These are phyloP conservation scores for Noctua pronuba DNA, from an alignment of 2,888 invertebrate genomes.

Conservation along the genomic window DNA sequence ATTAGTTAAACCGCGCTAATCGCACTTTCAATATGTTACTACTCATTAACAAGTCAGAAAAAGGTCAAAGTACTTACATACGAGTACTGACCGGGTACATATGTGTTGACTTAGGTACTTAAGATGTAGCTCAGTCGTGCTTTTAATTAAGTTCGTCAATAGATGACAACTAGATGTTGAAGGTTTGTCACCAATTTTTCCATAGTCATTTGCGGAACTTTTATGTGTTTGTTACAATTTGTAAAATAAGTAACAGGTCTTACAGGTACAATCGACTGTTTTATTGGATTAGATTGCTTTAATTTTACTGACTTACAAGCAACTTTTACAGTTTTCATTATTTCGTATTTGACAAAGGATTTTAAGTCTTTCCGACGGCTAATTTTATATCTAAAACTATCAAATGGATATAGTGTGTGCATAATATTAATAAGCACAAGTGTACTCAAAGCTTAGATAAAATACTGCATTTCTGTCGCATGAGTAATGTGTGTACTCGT, in stretches of 20 bases:
- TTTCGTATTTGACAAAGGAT: background rate
- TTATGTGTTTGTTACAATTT: background rate
- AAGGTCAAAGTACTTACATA: conserved; percentile 65
- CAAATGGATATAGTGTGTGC: background rate
- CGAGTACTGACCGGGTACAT: conserved; percentile 29
- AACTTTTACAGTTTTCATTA: background rate
- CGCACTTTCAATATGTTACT: conserved; percentile 68
- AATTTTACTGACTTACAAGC: background rate
- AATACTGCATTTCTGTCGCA: background rate
- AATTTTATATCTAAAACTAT: background rate
- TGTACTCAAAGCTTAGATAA: conserved; percentile 5
- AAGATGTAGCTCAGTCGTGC: conserved; percentile 36
- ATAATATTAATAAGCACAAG: background rate
- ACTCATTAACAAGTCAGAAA: conserved; percentile 72
- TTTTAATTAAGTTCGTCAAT: conserved; percentile 50
- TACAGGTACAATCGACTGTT: background rate
- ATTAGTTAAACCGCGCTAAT: conserved; percentile 74
- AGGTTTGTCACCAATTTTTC: conserved; percentile 35
- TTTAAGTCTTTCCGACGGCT: background rate
- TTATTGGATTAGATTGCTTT: conserved; percentile 4
- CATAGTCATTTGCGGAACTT: conserved; percentile 7
- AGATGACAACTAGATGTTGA: conserved; percentile 10
- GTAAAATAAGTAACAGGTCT: background rate
- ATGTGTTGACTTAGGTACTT: conserved; percentile 48
- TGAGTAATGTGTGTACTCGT: background rate